Conservation (phyloP, 2,888 invertebrate species). For the Isoperla grammatica region DNA sequence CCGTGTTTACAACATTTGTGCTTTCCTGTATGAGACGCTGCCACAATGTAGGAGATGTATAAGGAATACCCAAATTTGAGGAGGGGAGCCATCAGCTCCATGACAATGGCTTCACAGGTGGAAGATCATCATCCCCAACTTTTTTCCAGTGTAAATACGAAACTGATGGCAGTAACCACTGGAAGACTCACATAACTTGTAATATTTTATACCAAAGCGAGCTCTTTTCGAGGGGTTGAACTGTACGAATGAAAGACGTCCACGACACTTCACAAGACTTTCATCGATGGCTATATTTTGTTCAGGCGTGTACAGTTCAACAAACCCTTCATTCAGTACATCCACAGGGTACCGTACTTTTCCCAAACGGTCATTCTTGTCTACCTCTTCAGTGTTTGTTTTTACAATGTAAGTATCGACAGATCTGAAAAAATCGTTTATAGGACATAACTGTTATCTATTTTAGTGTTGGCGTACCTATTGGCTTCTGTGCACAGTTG, state of each 20-base stretch:
- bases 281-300: constrained; percentile 30
- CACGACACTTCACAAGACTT: constrained; percentile 35
- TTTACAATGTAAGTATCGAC: no score
- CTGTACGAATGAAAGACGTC: constrained; percentile 36
- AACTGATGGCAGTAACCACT: constrained; percentile 34
- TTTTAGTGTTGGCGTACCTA: no score
- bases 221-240: constrained; percentile 37
- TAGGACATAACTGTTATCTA: no score
- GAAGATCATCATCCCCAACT: constrained; percentile 27
- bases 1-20: constrained; percentile 4
- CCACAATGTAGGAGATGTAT: constrained; percentile 29
- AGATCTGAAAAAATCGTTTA: no score
- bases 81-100: constrained; percentile 30
- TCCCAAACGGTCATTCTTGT: no score
- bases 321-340: constrained; percentile 22
- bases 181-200: constrained; percentile 37
- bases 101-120: constrained; percentile 33
- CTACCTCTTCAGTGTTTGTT: no score
- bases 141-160: constrained; percentile 35
- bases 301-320: constrained; percentile 28
- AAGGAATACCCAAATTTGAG: constrained; percentile 34
- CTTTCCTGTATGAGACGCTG: constrained; percentile 23
- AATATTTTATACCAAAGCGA: constrained; percentile 37
- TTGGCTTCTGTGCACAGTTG: no score
- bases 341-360: no score